Evolutionary conservation across 2,888 invertebrate genomes (phyloP).

Genomic region (Dione vanillae): DNA sequence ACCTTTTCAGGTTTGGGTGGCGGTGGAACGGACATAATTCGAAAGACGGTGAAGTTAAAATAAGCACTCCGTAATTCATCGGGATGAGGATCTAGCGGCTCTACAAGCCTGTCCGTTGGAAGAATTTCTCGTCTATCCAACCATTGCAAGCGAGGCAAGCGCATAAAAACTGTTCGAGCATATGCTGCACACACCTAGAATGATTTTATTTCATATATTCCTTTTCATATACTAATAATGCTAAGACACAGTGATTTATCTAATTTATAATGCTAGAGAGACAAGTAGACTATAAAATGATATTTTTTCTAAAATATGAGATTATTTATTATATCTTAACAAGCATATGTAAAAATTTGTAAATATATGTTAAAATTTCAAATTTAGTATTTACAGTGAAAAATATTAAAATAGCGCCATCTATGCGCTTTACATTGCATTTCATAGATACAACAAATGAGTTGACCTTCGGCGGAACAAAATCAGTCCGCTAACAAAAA

Average conservation of each 20-base stretch:
- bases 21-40: constrained; percentile 80
- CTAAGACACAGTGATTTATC: too few species aligned
- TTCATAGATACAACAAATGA: neutral
- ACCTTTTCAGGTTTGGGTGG: constrained; percentile 83
- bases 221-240: too few species aligned
- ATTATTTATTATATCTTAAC: too few species aligned
- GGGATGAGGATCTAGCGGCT: constrained; percentile 62
- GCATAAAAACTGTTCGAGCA: constrained; percentile 66
- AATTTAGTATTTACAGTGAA: neutral
- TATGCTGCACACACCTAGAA: constrained; percentile 76
- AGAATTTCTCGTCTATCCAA: constrained; percentile 80
- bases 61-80: constrained; percentile 69
- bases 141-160: constrained; percentile 74
- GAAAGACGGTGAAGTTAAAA: constrained; percentile 76
- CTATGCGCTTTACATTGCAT: constrained; percentile 36
- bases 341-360: neutral
- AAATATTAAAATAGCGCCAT: constrained; percentile 53
- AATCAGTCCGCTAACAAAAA: neutral
- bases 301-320: neutral
- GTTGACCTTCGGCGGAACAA: neutral
- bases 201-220: neutral
- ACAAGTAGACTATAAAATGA: neutral
- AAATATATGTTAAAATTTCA: neutral
- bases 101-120: constrained; percentile 57
- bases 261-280: neutral